Conservation (phyloP, 2,888 invertebrate species). For the Anarsia innoxiella region DNA sequence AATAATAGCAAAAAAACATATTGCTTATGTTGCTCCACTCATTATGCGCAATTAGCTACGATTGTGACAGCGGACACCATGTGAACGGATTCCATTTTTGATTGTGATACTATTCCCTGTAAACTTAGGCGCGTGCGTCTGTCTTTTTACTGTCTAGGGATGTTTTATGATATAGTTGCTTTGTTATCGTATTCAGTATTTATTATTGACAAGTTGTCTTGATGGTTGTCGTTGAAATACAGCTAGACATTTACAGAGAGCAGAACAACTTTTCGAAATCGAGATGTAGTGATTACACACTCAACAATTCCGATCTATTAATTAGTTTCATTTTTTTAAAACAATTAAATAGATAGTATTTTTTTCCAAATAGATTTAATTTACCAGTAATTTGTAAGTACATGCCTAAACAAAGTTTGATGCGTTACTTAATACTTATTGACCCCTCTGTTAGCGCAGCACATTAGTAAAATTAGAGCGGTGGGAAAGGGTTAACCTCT, state of each 20-base stretch:
- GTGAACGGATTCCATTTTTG: conserved; percentile 60
- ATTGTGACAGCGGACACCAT: conserved; percentile 64
- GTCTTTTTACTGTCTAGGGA: background rate
- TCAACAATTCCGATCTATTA: too few species aligned
- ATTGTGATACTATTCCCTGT: conserved; percentile 23
- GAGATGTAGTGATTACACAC: too few species aligned
- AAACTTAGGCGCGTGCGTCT: conserved; percentile 10
- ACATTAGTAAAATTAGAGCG: conserved; percentile 74
- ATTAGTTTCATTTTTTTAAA: too few species aligned
- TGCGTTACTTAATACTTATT: conserved; percentile 53
- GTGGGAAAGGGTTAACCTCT: conserved; percentile 66
- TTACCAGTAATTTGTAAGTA: conserved; percentile 58
- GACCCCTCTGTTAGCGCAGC: conserved; percentile 54
- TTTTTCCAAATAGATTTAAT: too few species aligned
- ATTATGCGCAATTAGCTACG: conserved; percentile 74
- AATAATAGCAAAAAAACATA: conserved; percentile 71
- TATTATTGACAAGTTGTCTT: too few species aligned
- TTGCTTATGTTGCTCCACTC: conserved; percentile 65
- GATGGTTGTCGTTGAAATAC: too few species aligned
- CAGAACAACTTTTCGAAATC: too few species aligned
- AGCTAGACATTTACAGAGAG: too few species aligned
- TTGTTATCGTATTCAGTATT: too few species aligned
- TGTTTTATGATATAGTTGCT: too few species aligned
- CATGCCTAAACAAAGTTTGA: conserved; percentile 52
- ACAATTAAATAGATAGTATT: too few species aligned